phyloP scores from a whole-genome alignment of 2,797 vertebrate genomes.

The Lemur catta region DNA sequence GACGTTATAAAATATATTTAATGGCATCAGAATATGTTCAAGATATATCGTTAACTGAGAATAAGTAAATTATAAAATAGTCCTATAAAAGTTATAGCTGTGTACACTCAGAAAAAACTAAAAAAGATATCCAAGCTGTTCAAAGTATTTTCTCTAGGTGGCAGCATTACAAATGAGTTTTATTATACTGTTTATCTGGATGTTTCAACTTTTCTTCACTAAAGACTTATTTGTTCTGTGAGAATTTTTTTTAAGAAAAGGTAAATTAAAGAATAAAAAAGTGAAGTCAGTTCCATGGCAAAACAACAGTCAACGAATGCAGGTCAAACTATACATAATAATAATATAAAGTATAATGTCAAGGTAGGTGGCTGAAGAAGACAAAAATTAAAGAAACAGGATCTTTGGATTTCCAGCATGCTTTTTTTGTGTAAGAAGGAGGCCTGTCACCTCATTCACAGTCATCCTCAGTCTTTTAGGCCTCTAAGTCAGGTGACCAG shows the following conservation, averaged over 20 bases:
- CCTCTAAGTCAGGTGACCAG: background rate
- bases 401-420: background rate
- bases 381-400: background rate
- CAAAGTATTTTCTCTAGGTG: constrained; percentile 32
- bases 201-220: constrained; percentile 33
- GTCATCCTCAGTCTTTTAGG: background rate
- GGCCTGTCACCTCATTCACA: background rate
- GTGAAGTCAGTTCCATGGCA: background rate
- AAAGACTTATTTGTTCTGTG: background rate
- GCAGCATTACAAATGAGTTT: constrained; percentile 41
- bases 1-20: background rate
- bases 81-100: constrained; percentile 2
- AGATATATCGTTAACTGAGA: background rate
- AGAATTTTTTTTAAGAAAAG: background rate
- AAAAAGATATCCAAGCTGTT: background rate
- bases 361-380: background rate
- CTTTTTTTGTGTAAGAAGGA: background rate
- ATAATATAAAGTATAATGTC: background rate
- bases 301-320: background rate
- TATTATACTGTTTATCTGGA: background rate
- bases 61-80: background rate
- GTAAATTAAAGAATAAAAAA: background rate
- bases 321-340: background rate
- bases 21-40: background rate
- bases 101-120: background rate